A percentile compares a stretch with the other conserved stretches of the same genome.
Conservation (phyloP, 2,888 invertebrate genomes). For the Ceratothoa steindachneri region DNA sequence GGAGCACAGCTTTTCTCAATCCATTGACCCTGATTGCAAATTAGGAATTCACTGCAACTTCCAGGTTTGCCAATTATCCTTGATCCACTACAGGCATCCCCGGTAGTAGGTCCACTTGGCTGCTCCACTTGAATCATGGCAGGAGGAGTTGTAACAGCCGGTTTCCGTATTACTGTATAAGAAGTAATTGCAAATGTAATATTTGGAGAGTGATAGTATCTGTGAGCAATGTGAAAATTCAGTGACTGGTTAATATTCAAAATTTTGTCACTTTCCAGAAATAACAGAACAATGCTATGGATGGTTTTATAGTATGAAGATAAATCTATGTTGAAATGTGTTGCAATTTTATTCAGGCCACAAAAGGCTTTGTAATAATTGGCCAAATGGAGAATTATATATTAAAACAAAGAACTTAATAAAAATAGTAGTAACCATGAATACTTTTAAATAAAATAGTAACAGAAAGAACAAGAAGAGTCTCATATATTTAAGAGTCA, state of each 20-base stretch:
- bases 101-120: not conserved
- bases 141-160: not conserved
- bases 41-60: slow-evolving; percentile 71
- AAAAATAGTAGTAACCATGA: not conserved
- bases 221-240: too few species aligned
- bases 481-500: too few species aligned
- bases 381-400: too few species aligned
- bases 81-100: not conserved
- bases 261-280: not conserved
- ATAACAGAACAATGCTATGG: too few species aligned
- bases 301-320: too few species aligned
- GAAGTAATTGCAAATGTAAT: not conserved
- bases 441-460: not conserved
- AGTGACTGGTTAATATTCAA: not conserved
- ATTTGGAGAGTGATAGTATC: too few species aligned
- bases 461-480: not conserved
- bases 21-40: slow-evolving; percentile 70
- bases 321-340: too few species aligned
- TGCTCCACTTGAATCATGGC: not conserved
- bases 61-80: slow-evolving; percentile 7
- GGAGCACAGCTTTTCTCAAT: slow-evolving; percentile 71
- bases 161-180: not conserved
- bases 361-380: too few species aligned
- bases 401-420: too few species aligned
- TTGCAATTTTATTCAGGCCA: too few species aligned